A percentile compares a stretch with the other conserved stretches of the same genome.
Evolutionary conservation across 1,140 invertebrate genomes (phyloP).

Genomic region (Cecropterus lyciades): DNA sequence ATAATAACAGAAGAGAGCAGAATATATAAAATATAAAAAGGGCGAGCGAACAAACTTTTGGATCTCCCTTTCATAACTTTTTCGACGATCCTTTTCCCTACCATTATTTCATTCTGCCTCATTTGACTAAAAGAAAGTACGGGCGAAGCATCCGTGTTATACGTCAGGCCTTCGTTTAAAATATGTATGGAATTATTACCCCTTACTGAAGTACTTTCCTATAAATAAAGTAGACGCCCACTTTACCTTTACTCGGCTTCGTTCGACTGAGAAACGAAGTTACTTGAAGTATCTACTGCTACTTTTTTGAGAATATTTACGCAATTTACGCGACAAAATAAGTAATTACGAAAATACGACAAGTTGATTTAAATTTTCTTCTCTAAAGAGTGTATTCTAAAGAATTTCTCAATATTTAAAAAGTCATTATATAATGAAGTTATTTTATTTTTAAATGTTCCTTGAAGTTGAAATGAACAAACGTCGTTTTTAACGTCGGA

Average conservation of each 20-base stretch:
- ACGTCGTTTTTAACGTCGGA: too few relatives aligned
- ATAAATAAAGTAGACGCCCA: constrained; percentile 44
- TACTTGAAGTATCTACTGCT: not conserved
- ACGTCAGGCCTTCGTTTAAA: constrained; percentile 63
- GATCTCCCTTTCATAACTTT: constrained; percentile 74
- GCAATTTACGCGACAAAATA: not conserved
- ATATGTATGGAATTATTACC: constrained; percentile 72
- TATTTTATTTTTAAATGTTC: too few relatives aligned
- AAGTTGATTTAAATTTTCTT: too few relatives aligned
- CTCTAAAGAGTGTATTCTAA: too few relatives aligned
- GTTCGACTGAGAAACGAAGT: constrained; percentile 2
- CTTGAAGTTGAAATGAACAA: too few relatives aligned
- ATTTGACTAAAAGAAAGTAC: constrained; percentile 77
- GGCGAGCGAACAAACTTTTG: constrained; percentile 63
- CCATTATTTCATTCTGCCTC: constrained; percentile 76
- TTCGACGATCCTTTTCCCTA: constrained; percentile 66
- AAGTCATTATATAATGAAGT: too few relatives aligned
- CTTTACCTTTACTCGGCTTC: not conserved
- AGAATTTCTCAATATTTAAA: too few relatives aligned
- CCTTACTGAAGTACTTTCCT: constrained; percentile 34
- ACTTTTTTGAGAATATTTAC: constrained; percentile 3
- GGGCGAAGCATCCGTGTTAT: constrained; percentile 56
- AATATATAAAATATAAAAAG: constrained; percentile 72
- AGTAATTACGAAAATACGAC: not conserved
- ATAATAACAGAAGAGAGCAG: constrained; percentile 70